A percentile compares a stretch with the other conserved stretches of the same genome.
Conservation (phyloP, 2,113 vertebrate species). For the Pseudopipra pipra region DNA sequence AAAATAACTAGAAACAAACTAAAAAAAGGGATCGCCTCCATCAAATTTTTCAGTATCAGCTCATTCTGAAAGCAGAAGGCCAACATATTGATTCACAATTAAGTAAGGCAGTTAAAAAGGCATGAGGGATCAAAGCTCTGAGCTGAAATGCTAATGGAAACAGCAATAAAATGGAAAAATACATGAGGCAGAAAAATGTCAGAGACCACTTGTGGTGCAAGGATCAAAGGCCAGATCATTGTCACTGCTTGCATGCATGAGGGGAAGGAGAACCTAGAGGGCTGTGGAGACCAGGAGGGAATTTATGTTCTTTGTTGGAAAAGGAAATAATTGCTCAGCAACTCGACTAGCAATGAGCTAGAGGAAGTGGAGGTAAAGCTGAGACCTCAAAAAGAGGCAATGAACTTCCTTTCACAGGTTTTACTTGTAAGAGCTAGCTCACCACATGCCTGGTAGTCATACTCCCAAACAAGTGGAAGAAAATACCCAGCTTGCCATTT, state of each 20-base stretch:
- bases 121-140: background rate
- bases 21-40: background rate
- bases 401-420: conserved; percentile 9
- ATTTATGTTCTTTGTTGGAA: background rate
- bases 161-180: conserved; percentile 25
- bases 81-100: background rate
- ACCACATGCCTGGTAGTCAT: background rate
- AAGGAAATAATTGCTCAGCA: conserved; percentile 52
- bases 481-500: background rate
- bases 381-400: background rate
- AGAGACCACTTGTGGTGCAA: background rate
- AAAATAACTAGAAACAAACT: background rate
- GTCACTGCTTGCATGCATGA: background rate
- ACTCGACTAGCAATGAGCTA: background rate
- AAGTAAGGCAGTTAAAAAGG: background rate
- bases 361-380: background rate
- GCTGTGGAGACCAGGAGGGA: background rate
- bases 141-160: background rate
- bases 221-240: conserved; percentile 31
- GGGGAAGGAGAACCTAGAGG: conserved; percentile 13
- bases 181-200: background rate
- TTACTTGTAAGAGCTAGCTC: background rate
- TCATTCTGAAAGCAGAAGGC: background rate
- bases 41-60: background rate
- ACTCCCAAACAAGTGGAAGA: background rate